Base-by-base conservation (phyloP, 2,888 invertebrate species). In the Rutpela maculata region DNA sequence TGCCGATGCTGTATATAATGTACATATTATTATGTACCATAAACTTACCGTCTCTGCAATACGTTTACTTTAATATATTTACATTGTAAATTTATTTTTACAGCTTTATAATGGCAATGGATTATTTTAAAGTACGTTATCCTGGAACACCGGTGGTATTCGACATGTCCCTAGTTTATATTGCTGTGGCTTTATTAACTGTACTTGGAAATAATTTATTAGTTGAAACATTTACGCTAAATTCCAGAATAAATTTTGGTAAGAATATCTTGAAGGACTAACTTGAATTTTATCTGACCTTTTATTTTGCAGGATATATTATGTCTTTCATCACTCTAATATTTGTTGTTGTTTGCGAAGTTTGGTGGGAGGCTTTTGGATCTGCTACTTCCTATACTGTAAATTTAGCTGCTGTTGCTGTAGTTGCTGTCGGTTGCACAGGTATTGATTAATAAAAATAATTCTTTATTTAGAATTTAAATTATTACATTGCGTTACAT, bases 71-170 rank as follows among this genome's bases (percentile, higher is more conserved):
- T 6, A 35, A 35, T 7, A 9, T 35, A 35, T 35, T 35, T 35
- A 7, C 2, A 35, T 7, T 0, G 31, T 12, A 5, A 50, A n/a
- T 50, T 50, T 15, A 12, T 43, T 50, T 35, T 72, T 91, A 67
- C 91, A 97, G 97, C 88, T 98, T 98, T 89, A 96, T 98, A 87
- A 97, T 97, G 90, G 97, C 98, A 10, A 96, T 97, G 84, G 98
- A 98, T 90, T 98, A 96, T 90, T 98, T 97, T 91, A 96, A 97
- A 90, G 92, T 92, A 19, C 93, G 95, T 83, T 97, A 96, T 89
- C 97, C 96, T 0, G 94, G 94, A 74, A 93, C 95, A 0, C 95
- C 96, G 1, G 96, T 98, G 79, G 95, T 97, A 86, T 95, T 98
- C 88, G 98, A 98, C 89, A 97, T 98, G 95, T 97, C 97, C 15